Evolutionary conservation across 2,113 vertebrate species (phyloP).

Genomic region (Pygathrix nemaeus): DNA sequence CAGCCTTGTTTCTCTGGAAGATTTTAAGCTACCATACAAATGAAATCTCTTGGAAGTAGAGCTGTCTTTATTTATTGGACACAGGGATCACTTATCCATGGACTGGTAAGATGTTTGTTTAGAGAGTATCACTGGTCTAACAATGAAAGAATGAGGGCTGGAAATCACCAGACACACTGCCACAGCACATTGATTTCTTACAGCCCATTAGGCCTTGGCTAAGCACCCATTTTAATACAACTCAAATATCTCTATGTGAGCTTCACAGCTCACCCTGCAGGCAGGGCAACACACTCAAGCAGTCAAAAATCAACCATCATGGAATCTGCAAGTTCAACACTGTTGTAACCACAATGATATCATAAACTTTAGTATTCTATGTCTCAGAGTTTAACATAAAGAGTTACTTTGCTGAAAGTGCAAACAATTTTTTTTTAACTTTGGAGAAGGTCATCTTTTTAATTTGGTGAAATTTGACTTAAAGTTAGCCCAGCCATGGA

Average conservation of each 20-base stretch:
- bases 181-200: slow-evolving; percentile 54
- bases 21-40: neutral
- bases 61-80: neutral
- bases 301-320: slow-evolving; percentile 26
- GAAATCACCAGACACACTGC: slow-evolving; percentile 41
- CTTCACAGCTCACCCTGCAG: neutral
- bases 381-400: neutral
- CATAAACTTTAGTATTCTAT: slow-evolving; percentile 13
- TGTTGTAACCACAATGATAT: neutral
- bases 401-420: neutral
- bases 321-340: neutral
- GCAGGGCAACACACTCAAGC: neutral
- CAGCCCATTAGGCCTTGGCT: slow-evolving; percentile 11
- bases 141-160: slow-evolving; percentile 51
- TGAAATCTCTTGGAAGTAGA: neutral
- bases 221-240: slow-evolving; percentile 27
- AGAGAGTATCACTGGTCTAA: slow-evolving; percentile 60
- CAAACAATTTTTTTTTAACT: neutral
- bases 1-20: neutral
- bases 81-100: slow-evolving; percentile 40
- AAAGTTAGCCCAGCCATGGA: neutral
- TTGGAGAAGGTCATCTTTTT: neutral
- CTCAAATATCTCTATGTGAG: neutral
- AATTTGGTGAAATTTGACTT: neutral
- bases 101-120: slow-evolving; percentile 64